Base-by-base conservation (phyloP, 2,888 invertebrate species). In the Galerucella calmariensis region DNA sequence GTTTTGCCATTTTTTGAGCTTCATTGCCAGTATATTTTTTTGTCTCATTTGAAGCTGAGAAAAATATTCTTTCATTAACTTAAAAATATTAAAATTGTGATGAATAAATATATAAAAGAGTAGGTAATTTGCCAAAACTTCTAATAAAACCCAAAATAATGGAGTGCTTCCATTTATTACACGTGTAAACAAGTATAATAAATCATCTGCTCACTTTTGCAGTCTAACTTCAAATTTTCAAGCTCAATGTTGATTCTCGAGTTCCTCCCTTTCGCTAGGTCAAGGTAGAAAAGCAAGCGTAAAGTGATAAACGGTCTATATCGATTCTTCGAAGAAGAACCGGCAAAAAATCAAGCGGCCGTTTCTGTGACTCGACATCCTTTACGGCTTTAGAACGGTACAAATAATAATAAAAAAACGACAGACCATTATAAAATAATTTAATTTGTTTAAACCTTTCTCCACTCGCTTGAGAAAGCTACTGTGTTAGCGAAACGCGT, bases 241-340 rank as follows among this genome's bases (percentile, higher is more conserved):
- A 48, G 59, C 72, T 66, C n/a, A 51, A 48, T 69, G 48, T 58
- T 62, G 65, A 67, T 72, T 72, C 72, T 51, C 44, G 66, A 58
- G 41, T 69, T 73, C 63, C 27, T 70, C 66, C 70, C 70, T 67
- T 82, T 82, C 78, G 83, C 82, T 85, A 84, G 85, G 85, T 85
- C 85, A 85, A 84, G 85, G 83, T 82, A 79, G 82, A 78, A 79
- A 79, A 78, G 78, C 76, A 77, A 65, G 63, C 63, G 63, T n/a
- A 46, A 77, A 79, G 80, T 81, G 83, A 82, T 82, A 82, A 82
- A 82, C 80, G 79, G 81, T 76, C 79, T 76, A 79, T 83, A 84
- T 84, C 82, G 83, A 84, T 41, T 6, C 35, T 41, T 67, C 46
- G 59, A 72, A 66, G 66, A 59, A 59, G 46, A 16, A 68, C 61